Percentiles rank a stretch among this genome's conserved stretches.
Evolutionary conservation across 2,888 invertebrate species (phyloP).

Genomic region (Incurvaria masculella): DNA sequence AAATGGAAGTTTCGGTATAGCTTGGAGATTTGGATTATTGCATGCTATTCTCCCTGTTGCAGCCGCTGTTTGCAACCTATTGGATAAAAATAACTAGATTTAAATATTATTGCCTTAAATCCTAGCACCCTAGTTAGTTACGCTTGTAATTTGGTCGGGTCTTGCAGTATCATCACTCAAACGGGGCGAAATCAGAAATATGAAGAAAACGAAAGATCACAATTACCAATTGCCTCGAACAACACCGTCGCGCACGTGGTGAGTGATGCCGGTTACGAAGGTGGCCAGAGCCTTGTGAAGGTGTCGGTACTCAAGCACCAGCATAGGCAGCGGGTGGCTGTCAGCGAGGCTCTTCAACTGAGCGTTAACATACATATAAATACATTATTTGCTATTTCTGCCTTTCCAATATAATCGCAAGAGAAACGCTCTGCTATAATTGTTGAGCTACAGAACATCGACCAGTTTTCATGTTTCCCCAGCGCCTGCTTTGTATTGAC

Average conservation of each 20-base stretch:
- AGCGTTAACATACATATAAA: constrained; percentile 2
- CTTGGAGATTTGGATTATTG: constrained; percentile 48
- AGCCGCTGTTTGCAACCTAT: background rate
- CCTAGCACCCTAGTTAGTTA: too few relatives aligned
- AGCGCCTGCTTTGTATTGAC: too few relatives aligned
- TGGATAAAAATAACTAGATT: background rate
- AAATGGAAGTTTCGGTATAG: constrained; percentile 44
- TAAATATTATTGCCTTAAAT: too few relatives aligned
- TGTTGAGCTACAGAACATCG: too few relatives aligned
- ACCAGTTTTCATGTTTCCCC: too few relatives aligned
- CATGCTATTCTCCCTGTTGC: constrained; percentile 31
- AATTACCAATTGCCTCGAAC: constrained; percentile 45
- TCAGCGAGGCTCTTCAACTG: constrained; percentile 36
- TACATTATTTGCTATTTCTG: too few relatives aligned
- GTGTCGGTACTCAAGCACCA: constrained; percentile 45
- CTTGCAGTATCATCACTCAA: too few relatives aligned
- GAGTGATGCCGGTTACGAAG: constrained; percentile 39
- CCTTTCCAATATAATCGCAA: too few relatives aligned
- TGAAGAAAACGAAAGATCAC: too few relatives aligned
- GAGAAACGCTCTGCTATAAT: too few relatives aligned
- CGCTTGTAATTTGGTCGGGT: too few relatives aligned
- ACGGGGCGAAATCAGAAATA: too few relatives aligned
- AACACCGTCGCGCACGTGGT: constrained; percentile 31
- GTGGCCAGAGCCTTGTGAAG: constrained; percentile 48
- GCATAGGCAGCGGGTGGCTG: constrained; percentile 37